Conservation (phyloP, 2,888 invertebrate species). For the Pterostichus madidus region DNA sequence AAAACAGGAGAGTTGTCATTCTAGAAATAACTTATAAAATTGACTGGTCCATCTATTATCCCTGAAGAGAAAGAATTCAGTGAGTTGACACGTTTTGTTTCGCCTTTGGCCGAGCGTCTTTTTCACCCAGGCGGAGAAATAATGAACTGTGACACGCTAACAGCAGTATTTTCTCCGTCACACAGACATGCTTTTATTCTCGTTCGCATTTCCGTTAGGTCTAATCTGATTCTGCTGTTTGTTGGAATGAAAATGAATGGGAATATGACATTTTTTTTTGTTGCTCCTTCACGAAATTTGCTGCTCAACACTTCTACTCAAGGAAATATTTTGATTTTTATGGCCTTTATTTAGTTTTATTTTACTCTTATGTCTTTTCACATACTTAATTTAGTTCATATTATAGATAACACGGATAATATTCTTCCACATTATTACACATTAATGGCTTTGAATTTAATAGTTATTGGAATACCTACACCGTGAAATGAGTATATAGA, state of each 20-base stretch:
- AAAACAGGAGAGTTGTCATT: conserved; percentile 46
- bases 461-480: too few species aligned
- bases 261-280: conserved; percentile 64
- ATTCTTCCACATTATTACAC: too few species aligned
- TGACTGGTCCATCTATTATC: conserved; percentile 63
- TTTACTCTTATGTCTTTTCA: background rate
- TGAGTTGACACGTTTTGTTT: conserved; percentile 61
- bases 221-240: conserved; percentile 64
- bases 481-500: too few species aligned
- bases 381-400: background rate
- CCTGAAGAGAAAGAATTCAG: conserved; percentile 39
- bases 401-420: too few species aligned
- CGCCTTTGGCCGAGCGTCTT: conserved; percentile 7
- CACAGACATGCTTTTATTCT: conserved; percentile 63
- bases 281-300: conserved; percentile 23
- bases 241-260: conserved; percentile 63
- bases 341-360: background rate
- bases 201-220: conserved; percentile 62
- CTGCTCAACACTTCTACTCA: conserved; percentile 30
- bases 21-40: conserved; percentile 62
- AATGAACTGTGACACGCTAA: conserved; percentile 66
- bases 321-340: conserved; percentile 36
- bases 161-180: conserved; percentile 65
- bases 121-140: conserved; percentile 50
- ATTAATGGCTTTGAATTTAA: too few species aligned